Percentiles rank a stretch among this genome's conserved stretches.
Evolutionary conservation across 2,888 invertebrate species (phyloP).

Genomic region (Timema podura): DNA sequence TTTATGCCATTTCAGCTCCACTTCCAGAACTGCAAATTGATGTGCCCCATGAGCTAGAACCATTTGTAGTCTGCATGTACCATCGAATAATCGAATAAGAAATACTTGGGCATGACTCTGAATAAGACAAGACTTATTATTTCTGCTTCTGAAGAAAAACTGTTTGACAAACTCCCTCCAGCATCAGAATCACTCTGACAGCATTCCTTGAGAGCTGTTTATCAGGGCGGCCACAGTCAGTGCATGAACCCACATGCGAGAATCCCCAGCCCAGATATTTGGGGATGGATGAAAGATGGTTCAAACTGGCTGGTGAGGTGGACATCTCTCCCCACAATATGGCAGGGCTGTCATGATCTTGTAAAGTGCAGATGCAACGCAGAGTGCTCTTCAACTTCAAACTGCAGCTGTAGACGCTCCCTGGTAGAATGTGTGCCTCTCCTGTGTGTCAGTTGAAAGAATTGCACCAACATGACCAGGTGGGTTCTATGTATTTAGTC

Average conservation of each 20-base stretch:
- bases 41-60: not conserved
- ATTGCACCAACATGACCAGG: not conserved
- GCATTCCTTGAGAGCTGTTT: constrained; percentile 5
- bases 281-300: constrained; percentile 7
- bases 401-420: not conserved
- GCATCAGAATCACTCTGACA: not conserved
- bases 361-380: constrained; percentile 6
- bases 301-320: not conserved
- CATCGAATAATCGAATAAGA: no score
- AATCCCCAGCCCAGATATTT: not conserved
- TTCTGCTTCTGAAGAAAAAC: not conserved
- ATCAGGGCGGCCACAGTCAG: constrained; percentile 1
- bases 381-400: not conserved
- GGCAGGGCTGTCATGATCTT: not conserved
- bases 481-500: not conserved
- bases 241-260: not conserved
- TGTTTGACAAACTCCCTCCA: not conserved
- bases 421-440: constrained; percentile 7
- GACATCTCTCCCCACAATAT: not conserved
- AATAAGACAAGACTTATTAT: not conserved
- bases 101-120: constrained; percentile 7
- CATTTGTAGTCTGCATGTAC: not conserved
- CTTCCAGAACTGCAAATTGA: not conserved
- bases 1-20: not conserved
- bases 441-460: not conserved